Percentiles rank a stretch among this genome's conserved stretches.
phyloP scores from a whole-genome alignment of 2,797 vertebrate species.

The Sardinella longiceps region DNA sequence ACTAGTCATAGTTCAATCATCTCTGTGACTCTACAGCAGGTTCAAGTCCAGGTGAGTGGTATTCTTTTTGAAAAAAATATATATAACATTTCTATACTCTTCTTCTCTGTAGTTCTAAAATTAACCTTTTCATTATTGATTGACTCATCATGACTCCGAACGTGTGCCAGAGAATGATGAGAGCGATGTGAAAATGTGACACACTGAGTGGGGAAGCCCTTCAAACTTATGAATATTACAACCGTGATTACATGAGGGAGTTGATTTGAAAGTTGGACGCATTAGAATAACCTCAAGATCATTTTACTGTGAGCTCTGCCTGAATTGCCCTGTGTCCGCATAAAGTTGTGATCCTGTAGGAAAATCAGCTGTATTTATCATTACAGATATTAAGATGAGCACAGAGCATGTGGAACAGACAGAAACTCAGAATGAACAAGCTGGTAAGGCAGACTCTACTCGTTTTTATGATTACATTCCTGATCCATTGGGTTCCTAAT shows the following conservation, averaged over 20 bases:
- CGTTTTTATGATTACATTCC: neutral
- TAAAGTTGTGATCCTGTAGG: conserved; percentile 86
- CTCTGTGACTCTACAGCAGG: neutral
- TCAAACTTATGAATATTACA: conserved; percentile 86
- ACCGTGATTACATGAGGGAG: conserved; percentile 70
- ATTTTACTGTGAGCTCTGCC: conserved; percentile 80
- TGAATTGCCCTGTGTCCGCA: conserved; percentile 72
- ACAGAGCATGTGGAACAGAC: conserved; percentile 85
- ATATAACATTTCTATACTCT: neutral
- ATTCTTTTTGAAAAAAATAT: neutral
- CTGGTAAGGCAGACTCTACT: conserved; percentile 79
- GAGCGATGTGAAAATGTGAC: conserved; percentile 43
- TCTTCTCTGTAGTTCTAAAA: neutral
- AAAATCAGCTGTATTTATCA: conserved; percentile 89
- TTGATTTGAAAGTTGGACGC: conserved; percentile 82
- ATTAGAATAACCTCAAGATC: conserved; percentile 88
- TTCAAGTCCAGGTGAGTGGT: neutral
- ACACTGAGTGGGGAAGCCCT: conserved; percentile 62
- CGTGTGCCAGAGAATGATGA: neutral
- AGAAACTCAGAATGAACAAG: conserved; percentile 78
- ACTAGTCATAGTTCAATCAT: neutral
- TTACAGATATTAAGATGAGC: conserved; percentile 97
- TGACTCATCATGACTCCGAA: neutral
- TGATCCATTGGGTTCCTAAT: neutral
- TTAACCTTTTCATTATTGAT: neutral